A percentile compares a stretch with the other conserved stretches of the same genome.
phyloP scores from a whole-genome alignment of 35 echinoderm and acorn worm species.

The Heliocidaris erythrogramma region DNA sequence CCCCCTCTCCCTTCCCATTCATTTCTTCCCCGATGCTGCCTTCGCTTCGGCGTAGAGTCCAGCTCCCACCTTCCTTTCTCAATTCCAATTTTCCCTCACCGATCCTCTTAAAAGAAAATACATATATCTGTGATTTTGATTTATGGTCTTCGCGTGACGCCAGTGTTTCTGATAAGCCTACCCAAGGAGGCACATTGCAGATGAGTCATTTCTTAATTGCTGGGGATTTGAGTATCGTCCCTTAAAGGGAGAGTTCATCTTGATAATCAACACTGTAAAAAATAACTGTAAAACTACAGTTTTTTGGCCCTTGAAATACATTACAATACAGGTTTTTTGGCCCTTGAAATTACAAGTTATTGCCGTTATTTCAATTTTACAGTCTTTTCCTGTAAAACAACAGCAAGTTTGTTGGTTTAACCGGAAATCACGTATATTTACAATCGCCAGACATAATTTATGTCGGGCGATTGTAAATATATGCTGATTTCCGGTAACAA shows the following conservation, averaged over 20 bases:
- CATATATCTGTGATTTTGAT: slow-evolving; percentile 38
- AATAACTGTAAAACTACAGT: too few relatives aligned
- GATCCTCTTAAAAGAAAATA: slow-evolving; percentile 14
- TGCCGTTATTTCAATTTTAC: too few relatives aligned
- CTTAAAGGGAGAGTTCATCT: not conserved
- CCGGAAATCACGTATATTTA: too few relatives aligned
- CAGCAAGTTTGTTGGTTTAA: too few relatives aligned
- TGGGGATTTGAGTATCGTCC: not conserved
- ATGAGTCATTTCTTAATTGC: slow-evolving; percentile 38
- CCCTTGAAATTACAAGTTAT: too few relatives aligned
- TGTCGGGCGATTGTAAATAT: too few relatives aligned
- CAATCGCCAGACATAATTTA: too few relatives aligned
- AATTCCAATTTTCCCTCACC: not conserved
- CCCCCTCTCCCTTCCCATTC: too few relatives aligned
- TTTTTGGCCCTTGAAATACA: too few relatives aligned
- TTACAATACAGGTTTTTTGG: too few relatives aligned
- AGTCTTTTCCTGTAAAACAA: too few relatives aligned
- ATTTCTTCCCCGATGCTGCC: not conserved
- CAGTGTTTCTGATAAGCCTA: not conserved
- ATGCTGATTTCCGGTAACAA: too few relatives aligned
- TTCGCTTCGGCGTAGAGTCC: not conserved
- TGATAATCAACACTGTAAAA: not conserved
- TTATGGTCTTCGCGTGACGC: slow-evolving; percentile 6
- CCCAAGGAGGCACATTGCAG: not conserved
- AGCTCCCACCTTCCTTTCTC: not conserved